Base-by-base conservation (phyloP, 2,797 vertebrate genomes). In the Lagodon rhomboides region DNA sequence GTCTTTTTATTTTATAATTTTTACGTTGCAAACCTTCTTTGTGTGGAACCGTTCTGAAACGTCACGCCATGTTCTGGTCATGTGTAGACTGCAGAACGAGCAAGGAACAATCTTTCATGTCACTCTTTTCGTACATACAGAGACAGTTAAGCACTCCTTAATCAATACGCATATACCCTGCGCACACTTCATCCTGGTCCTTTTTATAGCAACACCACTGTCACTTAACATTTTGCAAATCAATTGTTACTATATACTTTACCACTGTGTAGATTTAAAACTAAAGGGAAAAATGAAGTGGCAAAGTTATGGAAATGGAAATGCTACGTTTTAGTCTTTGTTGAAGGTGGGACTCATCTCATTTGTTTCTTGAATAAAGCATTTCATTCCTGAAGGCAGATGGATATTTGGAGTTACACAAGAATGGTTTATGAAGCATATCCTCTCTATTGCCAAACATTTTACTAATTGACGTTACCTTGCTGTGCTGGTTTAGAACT, bases 1-100 rank as follows among this genome's bases (percentile, higher is more conserved):
- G 95, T 96, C 96, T 93, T 90, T 90, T 89, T 85, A 85, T 95
- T 93, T 92, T 88, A 77, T 30, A 54, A 74, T 68, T 84, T 89
- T 90, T 44, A n/a, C 47, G 71, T 92, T 92, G 75, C 85, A 86
- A 95, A 96, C 95, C 93, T 96, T 95, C 95, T 95, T 95, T 98
- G 96, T 95, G 96, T 97, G 96, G 96, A 97, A 96, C 95, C 96
- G 96, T 98, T 97, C 96, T 95, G 95, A 92, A 93, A 80, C 68
- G 95, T 94, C 93, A 91, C 82, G 79, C 89, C 82, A 90, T 91
- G 94, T 95, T 90, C 96, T 94, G 95, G 94, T 93, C 81, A 69
- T 55, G 54, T 83, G 81, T 85, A 75, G 84, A 88, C 79, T 51
- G 49, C 79, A 77, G 89, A 86, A 86, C 34, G 76, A 86, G 79